phyloP scores from a whole-genome alignment of 30 jellyfish, hydroid and myxozoan species.

The Chironex yamaguchii region DNA sequence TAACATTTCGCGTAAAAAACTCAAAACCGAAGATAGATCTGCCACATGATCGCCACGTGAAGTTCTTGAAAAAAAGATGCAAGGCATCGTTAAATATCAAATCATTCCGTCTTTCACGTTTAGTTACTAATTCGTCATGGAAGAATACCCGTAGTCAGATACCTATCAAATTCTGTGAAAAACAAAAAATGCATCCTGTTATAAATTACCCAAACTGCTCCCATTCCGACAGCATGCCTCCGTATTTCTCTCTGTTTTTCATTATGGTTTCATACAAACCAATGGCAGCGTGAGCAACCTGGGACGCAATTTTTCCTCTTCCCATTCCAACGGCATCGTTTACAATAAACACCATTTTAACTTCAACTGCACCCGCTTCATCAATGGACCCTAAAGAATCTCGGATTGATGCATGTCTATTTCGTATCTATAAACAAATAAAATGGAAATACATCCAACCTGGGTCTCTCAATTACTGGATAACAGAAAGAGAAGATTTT shows the following conservation, averaged over 20 bases:
- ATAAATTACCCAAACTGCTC: conserved; percentile 10
- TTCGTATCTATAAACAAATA: too few relatives aligned
- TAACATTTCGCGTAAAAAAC: too few relatives aligned
- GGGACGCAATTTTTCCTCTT: conserved; percentile 82
- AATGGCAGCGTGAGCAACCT: conserved; percentile 82
- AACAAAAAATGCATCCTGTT: not conserved
- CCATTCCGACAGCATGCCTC: not conserved
- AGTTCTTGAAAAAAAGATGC: too few relatives aligned
- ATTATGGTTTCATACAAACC: conserved; percentile 3
- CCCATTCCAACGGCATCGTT: conserved; percentile 69
- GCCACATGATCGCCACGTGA: too few relatives aligned
- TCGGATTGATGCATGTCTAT: not conserved
- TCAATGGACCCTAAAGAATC: not conserved
- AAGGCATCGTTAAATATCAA: too few relatives aligned
- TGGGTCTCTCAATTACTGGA: too few relatives aligned
- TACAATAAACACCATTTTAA: conserved; percentile 80
- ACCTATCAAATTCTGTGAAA: not conserved
- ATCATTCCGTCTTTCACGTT: too few relatives aligned
- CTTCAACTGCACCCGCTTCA: not conserved
- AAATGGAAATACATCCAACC: not conserved
- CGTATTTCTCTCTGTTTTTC: not conserved
- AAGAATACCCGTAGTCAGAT: not conserved
- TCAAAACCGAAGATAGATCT: too few relatives aligned
- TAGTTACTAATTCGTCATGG: too few relatives aligned
- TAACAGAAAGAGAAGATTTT: too few relatives aligned